phyloP scores from a whole-genome alignment of 2,797 vertebrate species.

The Gymnothorax reevesii region DNA sequence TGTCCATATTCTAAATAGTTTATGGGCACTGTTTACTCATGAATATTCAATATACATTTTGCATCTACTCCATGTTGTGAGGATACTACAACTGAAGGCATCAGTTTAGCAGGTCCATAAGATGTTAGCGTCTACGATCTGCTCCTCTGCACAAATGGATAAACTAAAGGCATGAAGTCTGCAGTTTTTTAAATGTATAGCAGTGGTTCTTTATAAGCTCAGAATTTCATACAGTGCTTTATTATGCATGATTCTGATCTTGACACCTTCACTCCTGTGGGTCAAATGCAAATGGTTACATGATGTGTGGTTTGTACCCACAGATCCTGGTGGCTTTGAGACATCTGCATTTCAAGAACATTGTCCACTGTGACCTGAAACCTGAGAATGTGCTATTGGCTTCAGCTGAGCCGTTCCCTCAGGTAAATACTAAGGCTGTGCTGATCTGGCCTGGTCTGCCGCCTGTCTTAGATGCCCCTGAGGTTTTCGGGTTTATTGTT shows the following conservation, averaged over 20 bases:
- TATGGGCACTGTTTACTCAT: no score
- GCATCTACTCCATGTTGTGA: no score
- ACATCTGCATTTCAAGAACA: conserved; percentile 80
- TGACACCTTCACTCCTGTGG: neutral
- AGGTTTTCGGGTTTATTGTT: neutral
- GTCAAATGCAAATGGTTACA: neutral
- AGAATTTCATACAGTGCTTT: neutral
- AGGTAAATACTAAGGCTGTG: conserved; percentile 52
- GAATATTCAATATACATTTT: no score
- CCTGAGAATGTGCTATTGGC: conserved; percentile 36
- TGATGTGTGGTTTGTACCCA: conserved; percentile 22
- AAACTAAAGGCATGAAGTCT: neutral
- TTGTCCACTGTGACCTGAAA: conserved; percentile 70
- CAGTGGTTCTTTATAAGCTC: neutral
- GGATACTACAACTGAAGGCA: no score
- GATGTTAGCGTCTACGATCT: no score
- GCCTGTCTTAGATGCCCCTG: neutral
- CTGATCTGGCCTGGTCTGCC: neutral
- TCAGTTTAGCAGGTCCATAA: no score
- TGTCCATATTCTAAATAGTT: no score
- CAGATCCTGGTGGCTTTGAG: conserved; percentile 80
- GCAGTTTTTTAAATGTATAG: neutral
- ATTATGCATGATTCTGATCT: neutral
- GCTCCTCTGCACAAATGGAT: neutral
- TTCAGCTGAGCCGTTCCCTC: conserved; percentile 77